Conservation (phyloP, 2,888 invertebrate genomes). For the Noctua janthe region DNA sequence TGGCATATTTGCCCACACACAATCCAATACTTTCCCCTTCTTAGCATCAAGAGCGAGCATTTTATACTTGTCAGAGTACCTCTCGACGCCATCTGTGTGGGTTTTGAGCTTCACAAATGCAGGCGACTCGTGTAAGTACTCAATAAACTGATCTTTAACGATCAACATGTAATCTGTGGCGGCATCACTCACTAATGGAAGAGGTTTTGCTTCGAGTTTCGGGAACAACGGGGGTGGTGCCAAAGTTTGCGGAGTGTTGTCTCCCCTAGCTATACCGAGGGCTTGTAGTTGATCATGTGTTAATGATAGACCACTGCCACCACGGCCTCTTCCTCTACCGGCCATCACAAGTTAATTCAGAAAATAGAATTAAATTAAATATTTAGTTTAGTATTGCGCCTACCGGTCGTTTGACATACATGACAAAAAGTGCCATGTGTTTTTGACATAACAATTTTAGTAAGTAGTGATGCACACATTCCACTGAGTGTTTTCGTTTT, state of each 20-base stretch:
- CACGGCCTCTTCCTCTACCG: slow-evolving; percentile 89
- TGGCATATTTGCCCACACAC: slow-evolving; percentile 92
- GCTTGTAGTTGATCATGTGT: slow-evolving; percentile 90
- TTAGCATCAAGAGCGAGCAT: slow-evolving; percentile 87
- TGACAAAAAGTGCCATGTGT: slow-evolving; percentile 32
- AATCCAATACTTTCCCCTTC: slow-evolving; percentile 85
- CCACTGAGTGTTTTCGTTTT: not conserved
- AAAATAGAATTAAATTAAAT: not conserved
- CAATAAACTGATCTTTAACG: slow-evolving; percentile 93
- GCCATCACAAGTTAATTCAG: slow-evolving; percentile 74
- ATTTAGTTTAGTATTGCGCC: fast-evolving
- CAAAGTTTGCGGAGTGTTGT: slow-evolving; percentile 88
- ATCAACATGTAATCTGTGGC: slow-evolving; percentile 93
- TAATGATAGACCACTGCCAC: slow-evolving; percentile 87
- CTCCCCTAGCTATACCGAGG: slow-evolving; percentile 90
- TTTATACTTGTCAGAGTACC: slow-evolving; percentile 91
- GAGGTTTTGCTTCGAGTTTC: slow-evolving; percentile 90
- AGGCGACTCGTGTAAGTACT: slow-evolving; percentile 93
- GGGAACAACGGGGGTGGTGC: slow-evolving; percentile 91
- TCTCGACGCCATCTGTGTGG: slow-evolving; percentile 87
- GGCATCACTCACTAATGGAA: slow-evolving; percentile 88
- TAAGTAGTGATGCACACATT: slow-evolving; percentile 7
- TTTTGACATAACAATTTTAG: slow-evolving; percentile 25
- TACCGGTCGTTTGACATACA: slow-evolving; percentile 12
- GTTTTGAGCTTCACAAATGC: slow-evolving; percentile 89